These are phyloP conservation scores for Tamandua tetradactyla DNA, from an alignment of 2,797 vertebrate genomes.

Conservation along the genomic window DNA sequence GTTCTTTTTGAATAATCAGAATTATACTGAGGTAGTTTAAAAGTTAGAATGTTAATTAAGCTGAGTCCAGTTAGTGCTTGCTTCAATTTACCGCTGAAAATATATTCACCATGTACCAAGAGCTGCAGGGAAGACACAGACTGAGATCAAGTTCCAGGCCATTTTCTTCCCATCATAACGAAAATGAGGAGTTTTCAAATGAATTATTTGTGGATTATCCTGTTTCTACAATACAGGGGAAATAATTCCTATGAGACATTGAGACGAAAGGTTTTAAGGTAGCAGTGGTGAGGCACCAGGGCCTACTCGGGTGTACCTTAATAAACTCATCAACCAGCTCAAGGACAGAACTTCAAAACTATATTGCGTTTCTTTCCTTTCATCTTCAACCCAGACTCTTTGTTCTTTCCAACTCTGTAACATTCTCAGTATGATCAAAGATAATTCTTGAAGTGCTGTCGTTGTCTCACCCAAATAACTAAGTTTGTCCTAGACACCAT, in stretches of 20 bases:
- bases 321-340: not conserved
- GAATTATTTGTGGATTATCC: not conserved
- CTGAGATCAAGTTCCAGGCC: not conserved
- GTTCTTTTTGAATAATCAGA: slow-evolving; percentile 38
- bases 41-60: slow-evolving; percentile 36
- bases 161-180: slow-evolving; percentile 8
- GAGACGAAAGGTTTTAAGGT: not conserved
- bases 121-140: not conserved
- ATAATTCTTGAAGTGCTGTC: not conserved
- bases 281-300: not conserved
- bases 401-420: not conserved
- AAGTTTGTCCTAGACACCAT: not conserved
- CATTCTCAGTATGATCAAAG: not conserved
- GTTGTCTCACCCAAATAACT: not conserved
- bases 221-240: not conserved
- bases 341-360: not conserved
- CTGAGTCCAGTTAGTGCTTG: not conserved
- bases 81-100: slow-evolving; percentile 21
- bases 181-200: not conserved
- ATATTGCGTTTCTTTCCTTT: not conserved
- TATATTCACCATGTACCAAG: not conserved
- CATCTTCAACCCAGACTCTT: not conserved
- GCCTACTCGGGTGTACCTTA: not conserved
- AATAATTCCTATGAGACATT: not conserved
- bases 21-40: not conserved